phyloP scores from a whole-genome alignment of 2,797 vertebrate genomes.

The Chaunax sp. region DNA sequence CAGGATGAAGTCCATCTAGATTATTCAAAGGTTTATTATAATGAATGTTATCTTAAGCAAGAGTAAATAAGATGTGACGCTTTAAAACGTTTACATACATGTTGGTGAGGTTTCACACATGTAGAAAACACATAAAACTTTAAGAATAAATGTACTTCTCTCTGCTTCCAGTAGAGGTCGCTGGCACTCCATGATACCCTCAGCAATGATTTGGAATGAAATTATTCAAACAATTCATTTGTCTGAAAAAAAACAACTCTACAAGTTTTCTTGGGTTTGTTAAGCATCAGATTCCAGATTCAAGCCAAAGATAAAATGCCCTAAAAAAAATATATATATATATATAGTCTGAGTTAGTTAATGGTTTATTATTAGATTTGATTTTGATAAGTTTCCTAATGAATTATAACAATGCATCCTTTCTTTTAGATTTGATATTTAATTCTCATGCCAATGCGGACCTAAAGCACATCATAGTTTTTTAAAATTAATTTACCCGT shows the following conservation, averaged over 20 bases:
- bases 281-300: constrained; percentile 26
- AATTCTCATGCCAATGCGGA: neutral
- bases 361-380: constrained; percentile 20
- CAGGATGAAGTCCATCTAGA: neutral
- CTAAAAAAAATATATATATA: neutral
- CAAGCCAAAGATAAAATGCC: constrained; percentile 37
- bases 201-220: neutral
- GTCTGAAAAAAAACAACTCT: constrained; percentile 23
- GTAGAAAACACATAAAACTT: neutral
- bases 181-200: constrained; percentile 62
- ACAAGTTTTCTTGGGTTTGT: constrained; percentile 32
- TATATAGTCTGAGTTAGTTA: constrained; percentile 2
- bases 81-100: too few species aligned
- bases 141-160: constrained; percentile 12
- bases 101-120: too few species aligned
- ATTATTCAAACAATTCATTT: constrained; percentile 29
- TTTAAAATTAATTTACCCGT: too few species aligned
- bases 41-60: neutral
- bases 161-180: constrained; percentile 56
- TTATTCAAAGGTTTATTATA: neutral
- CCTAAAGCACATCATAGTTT: neutral
- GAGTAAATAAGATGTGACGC: too few species aligned
- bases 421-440: constrained; percentile 4
- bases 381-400: constrained; percentile 27
- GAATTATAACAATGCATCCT: neutral